These are phyloP conservation scores for Acipenser transmontanus DNA, from an alignment of 2,797 vertebrate species.

Conservation along the genomic window DNA sequence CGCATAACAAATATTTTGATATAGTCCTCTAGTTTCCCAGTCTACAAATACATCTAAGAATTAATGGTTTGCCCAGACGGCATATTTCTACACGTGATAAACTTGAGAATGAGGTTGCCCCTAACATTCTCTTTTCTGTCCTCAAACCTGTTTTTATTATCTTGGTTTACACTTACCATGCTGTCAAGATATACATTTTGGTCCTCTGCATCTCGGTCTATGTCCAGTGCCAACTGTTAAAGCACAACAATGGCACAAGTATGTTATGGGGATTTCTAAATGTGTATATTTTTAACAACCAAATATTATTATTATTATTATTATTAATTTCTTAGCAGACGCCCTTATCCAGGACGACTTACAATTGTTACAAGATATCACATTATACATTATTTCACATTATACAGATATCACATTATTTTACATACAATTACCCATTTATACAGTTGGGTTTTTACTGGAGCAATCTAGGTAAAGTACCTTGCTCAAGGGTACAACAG, in stretches of 20 bases:
- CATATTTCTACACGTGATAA: background rate
- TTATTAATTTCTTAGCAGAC: no score
- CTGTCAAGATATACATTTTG: slow-evolving; percentile 66
- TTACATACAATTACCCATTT: no score
- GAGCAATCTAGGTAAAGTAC: no score
- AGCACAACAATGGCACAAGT: slow-evolving; percentile 4
- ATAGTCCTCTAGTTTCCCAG: background rate
- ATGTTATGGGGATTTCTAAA: background rate
- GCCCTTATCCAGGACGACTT: no score
- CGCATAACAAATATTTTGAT: background rate
- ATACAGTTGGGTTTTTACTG: no score
- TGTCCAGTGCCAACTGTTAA: slow-evolving; percentile 64
- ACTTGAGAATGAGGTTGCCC: background rate
- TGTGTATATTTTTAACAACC: no score
- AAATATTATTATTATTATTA: no score
- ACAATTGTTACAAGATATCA: no score
- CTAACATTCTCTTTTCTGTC: background rate
- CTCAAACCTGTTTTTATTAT: background rate
- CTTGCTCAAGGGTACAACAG: no score
- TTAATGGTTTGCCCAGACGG: background rate
- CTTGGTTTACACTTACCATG: slow-evolving; percentile 52
- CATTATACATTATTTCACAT: no score
- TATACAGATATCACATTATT: no score
- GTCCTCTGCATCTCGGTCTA: slow-evolving; percentile 64
- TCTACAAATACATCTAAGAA: background rate